Base-by-base conservation (phyloP, 2,888 invertebrate genomes). In the Coleophora deauratella region DNA sequence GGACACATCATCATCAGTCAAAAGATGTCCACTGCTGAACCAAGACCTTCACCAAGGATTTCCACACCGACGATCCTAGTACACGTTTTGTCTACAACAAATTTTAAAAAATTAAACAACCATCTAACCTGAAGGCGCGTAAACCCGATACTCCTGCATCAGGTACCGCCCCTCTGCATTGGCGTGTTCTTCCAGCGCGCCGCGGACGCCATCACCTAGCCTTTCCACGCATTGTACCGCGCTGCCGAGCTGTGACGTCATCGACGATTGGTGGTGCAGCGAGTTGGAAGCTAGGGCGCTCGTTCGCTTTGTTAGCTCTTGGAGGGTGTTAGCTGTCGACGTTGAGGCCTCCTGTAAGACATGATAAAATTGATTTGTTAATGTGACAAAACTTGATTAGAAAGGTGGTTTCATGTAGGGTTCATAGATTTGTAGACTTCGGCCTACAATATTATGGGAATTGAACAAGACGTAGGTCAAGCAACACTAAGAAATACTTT, bases 121-220 rank as follows among this genome's bases (percentile, higher is more conserved):
- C 9, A 30, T 49, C 65, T 62, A 9, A 86, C 86, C 86, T 9
- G 74, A 72, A 1, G 86, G 84, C 2, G 67, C 62, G 36, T 86
- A 86, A 0, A 72, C 49, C 33, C 55, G 68, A 27, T 78, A 86
- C 38, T 82, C 70, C 1, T 70, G 54, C 2, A 41, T 54, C 1
- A 86, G 57, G 39, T 67, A 78, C 7, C 53, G 53, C 0, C 40
- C 55, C 51, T 84, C 79, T 4, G 74, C 11, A 21, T 63, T 49
- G 0, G 61, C 69, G 0, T 63, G 62, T 0, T 13, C 10, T 0
- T 35, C 39, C 1, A 72, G 21, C 0, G 59, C 55, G 0, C 41
- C 48, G 0, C 31, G 9, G 34, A 73, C 28, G 4, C 43, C 43
- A 0, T 38, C 38, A 2, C 43, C 47, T 33, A 59, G 42, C 1